A percentile compares a stretch with the other conserved stretches of the same genome.
These are phyloP conservation scores for Psilanteris sp. DNA, from an alignment of 1,140 invertebrate species.

Conservation along the genomic window DNA sequence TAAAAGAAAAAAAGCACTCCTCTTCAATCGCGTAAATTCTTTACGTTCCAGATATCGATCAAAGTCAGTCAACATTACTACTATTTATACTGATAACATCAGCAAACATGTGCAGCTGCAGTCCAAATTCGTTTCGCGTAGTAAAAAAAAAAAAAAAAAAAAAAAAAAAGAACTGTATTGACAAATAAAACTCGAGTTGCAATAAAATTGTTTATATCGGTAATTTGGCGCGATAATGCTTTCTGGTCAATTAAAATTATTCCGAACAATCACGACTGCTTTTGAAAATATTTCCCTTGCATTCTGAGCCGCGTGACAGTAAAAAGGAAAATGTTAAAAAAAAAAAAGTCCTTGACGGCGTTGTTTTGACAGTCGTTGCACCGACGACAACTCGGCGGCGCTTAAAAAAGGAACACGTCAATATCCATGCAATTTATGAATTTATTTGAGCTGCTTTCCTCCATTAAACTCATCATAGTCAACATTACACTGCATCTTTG, in stretches of 20 bases:
- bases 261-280: too few species aligned
- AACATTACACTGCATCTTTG: conserved; percentile 71
- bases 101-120: conserved; percentile 34
- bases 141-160: conserved; percentile 1
- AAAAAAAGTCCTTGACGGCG: conserved; percentile 16
- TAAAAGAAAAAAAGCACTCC: conserved; percentile 38
- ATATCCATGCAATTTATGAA: conserved; percentile 69
- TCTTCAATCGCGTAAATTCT: conserved; percentile 39
- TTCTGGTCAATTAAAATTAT: too few species aligned
- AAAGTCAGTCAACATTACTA: conserved; percentile 8
- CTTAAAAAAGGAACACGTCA: conserved; percentile 58
- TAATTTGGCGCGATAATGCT: too few species aligned
- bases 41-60: conserved; percentile 43
- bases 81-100: conserved; percentile 27
- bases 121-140: too few species aligned
- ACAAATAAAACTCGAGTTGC: too few species aligned
- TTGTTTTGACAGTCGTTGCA: conserved; percentile 2
- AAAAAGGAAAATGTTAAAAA: too few species aligned
- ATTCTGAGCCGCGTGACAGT: too few species aligned
- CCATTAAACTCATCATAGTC: conserved; percentile 70
- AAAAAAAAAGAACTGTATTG: too few species aligned
- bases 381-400: conserved; percentile 55
- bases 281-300: too few species aligned
- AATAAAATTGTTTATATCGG: too few species aligned
- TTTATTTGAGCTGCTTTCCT: conserved; percentile 71